Conservation (phyloP, 1,140 invertebrate genomes). For the Drosophila littoralis region DNA sequence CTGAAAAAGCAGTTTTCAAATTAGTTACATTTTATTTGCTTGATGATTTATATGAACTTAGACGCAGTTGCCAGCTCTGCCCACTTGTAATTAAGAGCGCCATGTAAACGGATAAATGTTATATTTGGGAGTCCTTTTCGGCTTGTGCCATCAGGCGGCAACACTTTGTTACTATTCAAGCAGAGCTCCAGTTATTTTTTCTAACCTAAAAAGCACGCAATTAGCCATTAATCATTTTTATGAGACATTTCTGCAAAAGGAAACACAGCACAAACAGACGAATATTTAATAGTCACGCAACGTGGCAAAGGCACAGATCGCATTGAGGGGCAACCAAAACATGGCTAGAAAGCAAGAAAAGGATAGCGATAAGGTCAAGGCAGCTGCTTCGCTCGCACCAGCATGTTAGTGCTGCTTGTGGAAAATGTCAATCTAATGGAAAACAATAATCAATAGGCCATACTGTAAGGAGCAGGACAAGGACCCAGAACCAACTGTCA, state of each 20-base stretch:
- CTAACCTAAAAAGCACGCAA: slow-evolving; percentile 35
- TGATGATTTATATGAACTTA: no score
- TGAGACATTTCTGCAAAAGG: slow-evolving; percentile 56
- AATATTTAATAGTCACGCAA: slow-evolving; percentile 71
- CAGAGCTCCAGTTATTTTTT: no score
- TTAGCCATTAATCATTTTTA: slow-evolving; percentile 75
- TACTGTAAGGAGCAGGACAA: neutral
- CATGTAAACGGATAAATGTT: no score
- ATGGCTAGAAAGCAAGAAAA: slow-evolving; percentile 39
- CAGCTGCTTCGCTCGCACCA: slow-evolving; percentile 21
- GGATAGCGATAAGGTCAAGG: slow-evolving; percentile 52
- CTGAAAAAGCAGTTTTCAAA: no score
- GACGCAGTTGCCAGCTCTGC: no score
- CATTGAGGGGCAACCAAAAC: slow-evolving; percentile 7
- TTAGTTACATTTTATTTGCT: no score
- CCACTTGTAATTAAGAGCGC: no score
- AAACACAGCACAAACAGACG: slow-evolving; percentile 29
- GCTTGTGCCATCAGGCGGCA: no score
- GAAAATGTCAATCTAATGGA: slow-evolving; percentile 39
- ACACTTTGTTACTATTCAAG: no score
- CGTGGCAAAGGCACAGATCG: slow-evolving; percentile 32
- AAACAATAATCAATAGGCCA: slow-evolving; percentile 59
- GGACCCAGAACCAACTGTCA: slow-evolving; percentile 9
- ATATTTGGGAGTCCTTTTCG: no score
- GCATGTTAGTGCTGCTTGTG: neutral